phyloP scores from a whole-genome alignment of 2,888 invertebrate species.

The Erebia ligea region DNA sequence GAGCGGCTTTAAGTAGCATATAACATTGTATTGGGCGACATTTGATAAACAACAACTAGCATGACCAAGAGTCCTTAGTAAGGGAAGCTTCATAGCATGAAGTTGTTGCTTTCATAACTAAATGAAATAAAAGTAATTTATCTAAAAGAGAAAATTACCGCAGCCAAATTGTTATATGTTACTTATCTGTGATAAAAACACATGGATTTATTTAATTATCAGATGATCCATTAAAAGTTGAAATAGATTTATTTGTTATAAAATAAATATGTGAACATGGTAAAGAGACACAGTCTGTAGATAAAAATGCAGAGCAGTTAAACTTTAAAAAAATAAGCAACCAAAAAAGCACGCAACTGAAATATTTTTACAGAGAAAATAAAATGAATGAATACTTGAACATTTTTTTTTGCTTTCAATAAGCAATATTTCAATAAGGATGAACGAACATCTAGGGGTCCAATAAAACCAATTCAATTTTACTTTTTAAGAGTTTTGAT shows the following conservation, averaged over 20 bases:
- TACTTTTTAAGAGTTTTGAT: too few species aligned
- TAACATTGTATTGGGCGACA: conserved; percentile 1
- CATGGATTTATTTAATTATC: conserved; percentile 20
- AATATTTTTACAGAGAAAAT: conserved; percentile 34
- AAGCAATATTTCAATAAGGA: too few species aligned
- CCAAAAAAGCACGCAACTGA: conserved; percentile 46
- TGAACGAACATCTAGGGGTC: neutral
- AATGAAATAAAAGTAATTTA: too few species aligned
- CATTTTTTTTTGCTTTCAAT: neutral
- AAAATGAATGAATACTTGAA: conserved; percentile 39
- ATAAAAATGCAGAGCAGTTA: conserved; percentile 79
- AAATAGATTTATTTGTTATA: conserved; percentile 39
- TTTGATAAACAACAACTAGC: neutral
- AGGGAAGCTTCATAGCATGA: too few species aligned
- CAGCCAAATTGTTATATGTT: conserved; percentile 18
- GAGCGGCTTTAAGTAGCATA: conserved; percentile 38
- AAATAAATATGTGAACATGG: conserved; percentile 47
- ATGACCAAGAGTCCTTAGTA: neutral
- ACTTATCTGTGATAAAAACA: conserved; percentile 29
- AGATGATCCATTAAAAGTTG: conserved; percentile 38
- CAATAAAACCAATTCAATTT: neutral
- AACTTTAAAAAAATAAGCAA: conserved; percentile 57
- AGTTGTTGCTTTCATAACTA: too few species aligned
- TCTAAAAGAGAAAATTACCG: neutral
- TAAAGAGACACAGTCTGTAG: conserved; percentile 59